Percentiles rank a stretch among this genome's conserved stretches.
Evolutionary conservation across 2,888 invertebrate species (phyloP).

Genomic region (Ornithoptera alexandrae): DNA sequence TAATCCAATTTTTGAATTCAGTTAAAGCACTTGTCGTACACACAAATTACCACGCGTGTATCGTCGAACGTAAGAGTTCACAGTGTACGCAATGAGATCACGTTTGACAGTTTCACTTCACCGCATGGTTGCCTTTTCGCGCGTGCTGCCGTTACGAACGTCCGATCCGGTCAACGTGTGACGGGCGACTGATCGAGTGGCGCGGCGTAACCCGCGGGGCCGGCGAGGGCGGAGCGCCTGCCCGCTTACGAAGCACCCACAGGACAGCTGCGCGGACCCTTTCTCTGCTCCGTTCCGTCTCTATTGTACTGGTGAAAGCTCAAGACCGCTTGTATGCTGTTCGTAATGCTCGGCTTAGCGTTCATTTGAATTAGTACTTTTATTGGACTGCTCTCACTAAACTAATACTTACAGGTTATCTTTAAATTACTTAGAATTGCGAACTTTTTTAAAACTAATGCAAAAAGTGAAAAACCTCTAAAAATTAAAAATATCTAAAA

Average conservation of each 20-base stretch:
- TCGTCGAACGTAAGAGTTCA: slow-evolving; percentile 50
- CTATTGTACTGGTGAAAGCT: slow-evolving; percentile 68
- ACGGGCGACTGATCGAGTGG: slow-evolving; percentile 41
- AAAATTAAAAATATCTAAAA: too few relatives aligned
- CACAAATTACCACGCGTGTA: slow-evolving; percentile 65
- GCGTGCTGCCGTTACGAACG: slow-evolving; percentile 58
- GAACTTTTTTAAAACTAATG: too few relatives aligned
- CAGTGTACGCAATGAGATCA: slow-evolving; percentile 62
- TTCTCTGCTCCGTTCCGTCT: slow-evolving; percentile 58
- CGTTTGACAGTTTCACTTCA: slow-evolving; percentile 80
- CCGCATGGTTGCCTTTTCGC: slow-evolving; percentile 72
- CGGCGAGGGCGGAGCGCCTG: slow-evolving; percentile 70
- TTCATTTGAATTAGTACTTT: slow-evolving; percentile 48
- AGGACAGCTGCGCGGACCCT: slow-evolving; percentile 77
- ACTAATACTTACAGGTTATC: neutral
- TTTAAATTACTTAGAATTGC: neutral
- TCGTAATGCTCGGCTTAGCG: slow-evolving; percentile 42
- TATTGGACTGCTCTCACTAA: slow-evolving; percentile 48
- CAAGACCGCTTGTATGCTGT: slow-evolving; percentile 29
- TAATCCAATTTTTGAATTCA: slow-evolving; percentile 77
- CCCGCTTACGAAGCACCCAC: slow-evolving; percentile 54
- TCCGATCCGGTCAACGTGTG: slow-evolving; percentile 61
- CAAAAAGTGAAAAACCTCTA: too few relatives aligned
- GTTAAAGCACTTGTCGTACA: slow-evolving; percentile 64
- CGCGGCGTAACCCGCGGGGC: slow-evolving; percentile 49